These are phyloP conservation scores for Lipotes vexillifer DNA, from an alignment of 2,113 vertebrate genomes.

Conservation along the genomic window DNA sequence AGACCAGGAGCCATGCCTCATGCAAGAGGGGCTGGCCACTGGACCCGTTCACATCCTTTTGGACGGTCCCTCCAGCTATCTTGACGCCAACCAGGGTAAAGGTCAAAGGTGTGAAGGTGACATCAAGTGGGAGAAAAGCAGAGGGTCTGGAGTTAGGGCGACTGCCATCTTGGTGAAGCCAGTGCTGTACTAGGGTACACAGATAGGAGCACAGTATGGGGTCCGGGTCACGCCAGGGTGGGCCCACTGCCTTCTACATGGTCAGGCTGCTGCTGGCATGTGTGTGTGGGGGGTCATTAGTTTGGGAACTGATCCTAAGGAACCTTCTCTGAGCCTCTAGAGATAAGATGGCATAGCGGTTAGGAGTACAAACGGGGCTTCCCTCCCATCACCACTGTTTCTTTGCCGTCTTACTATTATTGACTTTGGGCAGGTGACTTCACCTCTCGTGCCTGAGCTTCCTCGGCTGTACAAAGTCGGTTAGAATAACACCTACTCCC, in stretches of 20 bases:
- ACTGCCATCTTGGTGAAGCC: neutral
- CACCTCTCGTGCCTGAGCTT: neutral
- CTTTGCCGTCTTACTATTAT: neutral
- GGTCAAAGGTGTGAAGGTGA: neutral
- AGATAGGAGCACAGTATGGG: neutral
- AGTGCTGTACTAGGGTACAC: fast-evolving
- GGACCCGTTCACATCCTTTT: neutral
- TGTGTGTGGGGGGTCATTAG: neutral
- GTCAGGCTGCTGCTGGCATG: neutral
- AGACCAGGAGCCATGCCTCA: neutral
- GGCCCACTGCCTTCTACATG: neutral
- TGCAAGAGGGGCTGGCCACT: neutral
- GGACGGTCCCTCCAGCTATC: neutral
- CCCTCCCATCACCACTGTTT: fast-evolving
- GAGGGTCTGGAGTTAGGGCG: neutral
- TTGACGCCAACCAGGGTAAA: neutral
- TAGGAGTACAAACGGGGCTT: neutral
- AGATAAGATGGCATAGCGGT: fast-evolving
- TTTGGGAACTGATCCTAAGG: neutral
- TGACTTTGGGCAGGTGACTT: neutral
- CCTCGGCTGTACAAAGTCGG: neutral
- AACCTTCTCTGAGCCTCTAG: neutral
- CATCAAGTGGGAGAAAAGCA: neutral
- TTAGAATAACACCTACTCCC: neutral
- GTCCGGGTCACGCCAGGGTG: neutral